Evolutionary conservation across 37 sponge, comb jelly and placozoan species (phyloP).

Genomic region (Crambe crambe): DNA sequence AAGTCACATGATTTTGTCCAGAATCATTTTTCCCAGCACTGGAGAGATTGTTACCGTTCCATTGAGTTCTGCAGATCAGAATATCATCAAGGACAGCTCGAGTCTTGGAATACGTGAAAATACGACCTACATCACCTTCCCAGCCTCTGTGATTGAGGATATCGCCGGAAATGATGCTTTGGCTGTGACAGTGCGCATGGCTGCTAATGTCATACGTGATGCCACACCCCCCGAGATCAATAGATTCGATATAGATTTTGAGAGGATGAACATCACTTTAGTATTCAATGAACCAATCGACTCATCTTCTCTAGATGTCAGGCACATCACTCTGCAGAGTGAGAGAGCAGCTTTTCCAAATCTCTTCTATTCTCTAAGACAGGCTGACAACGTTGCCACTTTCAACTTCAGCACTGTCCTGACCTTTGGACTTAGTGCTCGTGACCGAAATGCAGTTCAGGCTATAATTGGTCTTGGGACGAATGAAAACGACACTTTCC

Average conservation of each 20-base stretch:
- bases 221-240: slow-evolving; percentile 50
- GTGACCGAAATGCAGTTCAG: slow-evolving; percentile 64
- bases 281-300: slow-evolving; percentile 83
- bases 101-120: slow-evolving; percentile 36
- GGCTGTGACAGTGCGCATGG: background rate
- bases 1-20: slow-evolving; percentile 13
- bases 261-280: slow-evolving; percentile 57
- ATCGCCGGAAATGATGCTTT: slow-evolving; percentile 75
- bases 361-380: slow-evolving; percentile 31
- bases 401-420: slow-evolving; percentile 59
- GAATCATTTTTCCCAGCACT: slow-evolving; percentile 23
- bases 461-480: slow-evolving; percentile 52
- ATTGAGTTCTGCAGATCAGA: slow-evolving; percentile 51
- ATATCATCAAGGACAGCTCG: slow-evolving; percentile 67
- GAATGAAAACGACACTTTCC: slow-evolving; percentile 57
- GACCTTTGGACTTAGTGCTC: slow-evolving; percentile 35
- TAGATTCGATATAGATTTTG: slow-evolving; percentile 64
- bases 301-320: slow-evolving; percentile 58
- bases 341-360: slow-evolving; percentile 65
- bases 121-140: slow-evolving; percentile 62
- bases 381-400: slow-evolving; percentile 19
- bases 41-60: slow-evolving; percentile 34
- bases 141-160: slow-evolving; percentile 59
- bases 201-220: slow-evolving; percentile 53
- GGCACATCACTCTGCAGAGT: slow-evolving; percentile 73